Evolutionary conservation across 2,113 vertebrate genomes (phyloP).

Genomic region (Zingel zingel): DNA sequence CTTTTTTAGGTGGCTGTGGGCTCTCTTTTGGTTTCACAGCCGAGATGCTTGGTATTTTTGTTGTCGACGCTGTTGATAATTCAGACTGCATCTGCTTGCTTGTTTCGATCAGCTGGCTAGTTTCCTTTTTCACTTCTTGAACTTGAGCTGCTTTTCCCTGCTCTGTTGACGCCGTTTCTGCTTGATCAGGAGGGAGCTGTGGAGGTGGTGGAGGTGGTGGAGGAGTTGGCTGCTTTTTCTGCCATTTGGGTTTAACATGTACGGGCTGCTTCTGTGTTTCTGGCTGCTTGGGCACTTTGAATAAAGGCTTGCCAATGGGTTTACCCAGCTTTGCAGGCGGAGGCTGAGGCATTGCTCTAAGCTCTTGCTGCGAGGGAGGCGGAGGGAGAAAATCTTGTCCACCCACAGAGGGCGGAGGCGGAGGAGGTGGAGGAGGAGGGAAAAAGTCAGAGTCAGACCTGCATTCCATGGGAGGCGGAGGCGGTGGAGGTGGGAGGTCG

Average conservation of each 20-base stretch:
- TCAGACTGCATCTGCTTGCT: constrained; percentile 53
- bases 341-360: constrained; percentile 76
- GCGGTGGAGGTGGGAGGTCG: constrained; percentile 85
- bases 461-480: constrained; percentile 79
- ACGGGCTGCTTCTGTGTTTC: constrained; percentile 76
- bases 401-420: constrained; percentile 54
- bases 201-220: constrained; percentile 48
- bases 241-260: constrained; percentile 79
- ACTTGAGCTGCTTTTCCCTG: constrained; percentile 41
- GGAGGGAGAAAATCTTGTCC: constrained; percentile 79
- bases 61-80: constrained; percentile 19
- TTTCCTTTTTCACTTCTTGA: constrained; percentile 65
- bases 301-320: constrained; percentile 71
- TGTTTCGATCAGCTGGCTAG: constrained; percentile 51
- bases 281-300: constrained; percentile 83
- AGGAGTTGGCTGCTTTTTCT: constrained; percentile 77
- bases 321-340: constrained; percentile 67
- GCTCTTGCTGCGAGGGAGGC: constrained; percentile 82
- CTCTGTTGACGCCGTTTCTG: constrained; percentile 26
- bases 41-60: constrained; percentile 62
- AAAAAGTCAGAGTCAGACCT: constrained; percentile 82
- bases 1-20: constrained; percentile 74
- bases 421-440: constrained; percentile 75
- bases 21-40: constrained; percentile 58
- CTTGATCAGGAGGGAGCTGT: constrained; percentile 53